Base-by-base conservation (phyloP, 2,797 vertebrate genomes). In the Enteromius unitaeniatus region DNA sequence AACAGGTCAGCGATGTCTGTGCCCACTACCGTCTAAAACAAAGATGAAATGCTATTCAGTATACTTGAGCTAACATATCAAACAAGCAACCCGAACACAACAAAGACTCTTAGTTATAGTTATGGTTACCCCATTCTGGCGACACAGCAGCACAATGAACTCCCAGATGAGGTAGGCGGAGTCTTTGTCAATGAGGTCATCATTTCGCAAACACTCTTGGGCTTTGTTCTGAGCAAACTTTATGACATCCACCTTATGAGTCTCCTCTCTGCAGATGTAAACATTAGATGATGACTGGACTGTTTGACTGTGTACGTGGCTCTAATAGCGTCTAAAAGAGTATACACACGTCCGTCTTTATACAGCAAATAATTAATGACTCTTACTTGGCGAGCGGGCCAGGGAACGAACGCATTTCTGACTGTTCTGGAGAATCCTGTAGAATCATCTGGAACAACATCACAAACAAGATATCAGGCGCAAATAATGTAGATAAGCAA, bases 221-320 rank as follows among this genome's bases (percentile, higher is more conserved):
- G 95, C 95, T 94, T 98, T 98, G 90, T 96, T 98, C 89, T 99
- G 97, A 84, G 97, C 96, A 93, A 99, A 99, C 89, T 98, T 99
- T 82, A 99, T 99, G 62, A 99, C 98, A 6, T 99, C 98, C 87
- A 99, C 97, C 92, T 99, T 99, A 86, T 99, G 98, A n/a, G 98
- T 99, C 81, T 99, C 98, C 84, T 97, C 96, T 86, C 98, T 99
- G 90, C 15, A 60, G n/a, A 64, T 19, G 49, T 23, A 81, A 13
- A 55, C 28, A 53, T 47, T 9, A 42, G 51, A 83, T 78, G 73
- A 62, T 64, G 81, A 65, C n/a, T 82, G n/a, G 72, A 69, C 62
- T 47, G 11, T 64, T 78, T 47, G 26, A 45, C 21, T 19, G 8
- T 40, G 9, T 73, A 60, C 53, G 40, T 74, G 69, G 40, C 96